A percentile compares a stretch with the other conserved stretches of the same genome.
Evolutionary conservation across 2,888 invertebrate species (phyloP).

Genomic region (Cheilosia soror): DNA sequence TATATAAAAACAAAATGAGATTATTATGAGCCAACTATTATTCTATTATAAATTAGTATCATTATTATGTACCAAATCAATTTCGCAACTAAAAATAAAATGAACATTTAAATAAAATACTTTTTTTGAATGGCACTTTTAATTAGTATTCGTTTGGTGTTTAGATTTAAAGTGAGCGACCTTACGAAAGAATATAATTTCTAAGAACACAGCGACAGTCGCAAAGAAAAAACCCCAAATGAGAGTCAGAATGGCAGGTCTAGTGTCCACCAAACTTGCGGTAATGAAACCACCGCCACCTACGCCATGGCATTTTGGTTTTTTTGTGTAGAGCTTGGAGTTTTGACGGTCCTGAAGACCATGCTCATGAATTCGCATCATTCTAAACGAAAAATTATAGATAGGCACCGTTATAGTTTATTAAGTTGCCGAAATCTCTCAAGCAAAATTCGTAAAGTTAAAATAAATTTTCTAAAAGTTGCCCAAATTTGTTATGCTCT

Average conservation of each 20-base stretch:
- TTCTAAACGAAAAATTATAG: conserved; percentile 80
- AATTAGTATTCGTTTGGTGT: not conserved
- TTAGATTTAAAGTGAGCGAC: not conserved
- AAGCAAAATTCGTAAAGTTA: too few species aligned
- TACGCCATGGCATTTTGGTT: conserved; percentile 85
- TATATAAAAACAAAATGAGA: conserved; percentile 20
- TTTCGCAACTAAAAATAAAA: conserved; percentile 70
- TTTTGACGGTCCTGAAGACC: conserved; percentile 86
- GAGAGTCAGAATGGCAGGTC: conserved; percentile 84
- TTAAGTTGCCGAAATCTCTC: not conserved
- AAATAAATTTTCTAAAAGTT: too few species aligned
- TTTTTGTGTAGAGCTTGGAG: conserved; percentile 85
- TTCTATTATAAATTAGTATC: conserved; percentile 64
- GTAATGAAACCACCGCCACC: conserved; percentile 85
- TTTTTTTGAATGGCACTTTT: conserved; percentile 4
- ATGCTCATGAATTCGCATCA: conserved; percentile 85
- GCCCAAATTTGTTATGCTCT: too few species aligned
- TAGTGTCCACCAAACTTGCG: conserved; percentile 86
- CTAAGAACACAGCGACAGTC: conserved; percentile 80
- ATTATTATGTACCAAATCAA: conserved; percentile 63
- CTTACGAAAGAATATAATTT: conserved; percentile 77
- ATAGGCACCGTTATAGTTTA: fast-evolving
- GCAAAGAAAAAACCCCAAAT: conserved; percentile 83
- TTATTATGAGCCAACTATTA: conserved; percentile 63
- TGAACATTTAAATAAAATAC: conserved; percentile 45